phyloP scores from a whole-genome alignment of 92 coral and sea anemone species.

The Hydrozoanthus gracilis region DNA sequence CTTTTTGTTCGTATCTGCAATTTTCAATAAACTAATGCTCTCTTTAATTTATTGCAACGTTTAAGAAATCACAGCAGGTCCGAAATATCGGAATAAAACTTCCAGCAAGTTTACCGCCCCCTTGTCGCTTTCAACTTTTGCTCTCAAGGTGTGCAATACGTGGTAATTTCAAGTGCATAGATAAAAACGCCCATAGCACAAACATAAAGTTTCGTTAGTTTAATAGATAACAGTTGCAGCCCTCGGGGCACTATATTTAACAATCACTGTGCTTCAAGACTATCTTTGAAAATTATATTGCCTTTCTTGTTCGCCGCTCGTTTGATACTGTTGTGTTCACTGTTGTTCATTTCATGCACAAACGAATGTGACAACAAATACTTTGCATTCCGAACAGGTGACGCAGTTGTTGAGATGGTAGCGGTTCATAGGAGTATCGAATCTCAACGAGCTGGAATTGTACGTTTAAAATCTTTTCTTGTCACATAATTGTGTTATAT shows the following conservation, averaged over 20 bases:
- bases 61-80: conserved; percentile 6
- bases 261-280: background rate
- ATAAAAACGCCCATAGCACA: no score
- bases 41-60: background rate
- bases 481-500: background rate
- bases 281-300: background rate
- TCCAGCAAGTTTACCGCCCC: background rate
- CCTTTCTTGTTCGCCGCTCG: background rate
- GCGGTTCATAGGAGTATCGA: conserved; percentile 80
- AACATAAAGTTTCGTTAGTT: no score
- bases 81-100: background rate
- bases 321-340: background rate
- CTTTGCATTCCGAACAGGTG: conserved; percentile 62
- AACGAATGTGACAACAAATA: background rate
- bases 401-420: conserved; percentile 75
- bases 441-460: conserved; percentile 73
- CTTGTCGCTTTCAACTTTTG: background rate
- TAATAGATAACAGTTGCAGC: background rate
- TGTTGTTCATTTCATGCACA: background rate
- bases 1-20: background rate
- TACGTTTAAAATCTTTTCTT: conserved; percentile 45
- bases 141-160: background rate
- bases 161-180: no score
- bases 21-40: background rate
- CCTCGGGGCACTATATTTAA: conserved; percentile 19